These are phyloP conservation scores for Lampris incognitus DNA, from an alignment of 2,113 vertebrate genomes.

Conservation along the genomic window DNA sequence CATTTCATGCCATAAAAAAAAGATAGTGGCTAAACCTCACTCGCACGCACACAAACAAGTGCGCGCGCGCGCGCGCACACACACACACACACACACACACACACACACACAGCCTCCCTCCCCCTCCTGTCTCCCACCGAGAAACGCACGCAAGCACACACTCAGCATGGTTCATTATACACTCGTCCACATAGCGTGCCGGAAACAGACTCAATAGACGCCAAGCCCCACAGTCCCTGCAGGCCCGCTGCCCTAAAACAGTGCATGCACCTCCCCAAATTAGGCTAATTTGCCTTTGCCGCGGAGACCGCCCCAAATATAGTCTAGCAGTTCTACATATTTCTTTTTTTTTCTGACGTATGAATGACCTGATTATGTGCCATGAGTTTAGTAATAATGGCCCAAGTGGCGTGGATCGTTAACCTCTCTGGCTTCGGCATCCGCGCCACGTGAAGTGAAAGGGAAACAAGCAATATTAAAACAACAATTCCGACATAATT, in stretches of 20 bases:
- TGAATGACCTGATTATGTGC: slow-evolving; percentile 24
- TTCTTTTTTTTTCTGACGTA: slow-evolving; percentile 4
- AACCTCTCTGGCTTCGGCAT: slow-evolving; percentile 21
- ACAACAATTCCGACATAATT: not conserved
- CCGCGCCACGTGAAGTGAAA: slow-evolving; percentile 26
- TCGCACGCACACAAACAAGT: slow-evolving; percentile 53
- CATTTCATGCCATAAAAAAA: slow-evolving; percentile 63
- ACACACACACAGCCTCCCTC: slow-evolving; percentile 23
- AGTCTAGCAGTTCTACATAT: slow-evolving; percentile 21
- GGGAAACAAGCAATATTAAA: slow-evolving; percentile 7
- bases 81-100: slow-evolving; percentile 25
- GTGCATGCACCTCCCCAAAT: slow-evolving; percentile 73
- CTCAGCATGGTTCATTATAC: slow-evolving; percentile 77
- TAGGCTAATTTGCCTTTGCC: slow-evolving; percentile 70
- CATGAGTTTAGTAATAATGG: not conserved
- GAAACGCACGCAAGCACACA: slow-evolving; percentile 64
- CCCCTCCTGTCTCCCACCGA: slow-evolving; percentile 26
- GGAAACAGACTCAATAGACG: slow-evolving; percentile 76
- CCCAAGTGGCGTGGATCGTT: slow-evolving; percentile 28
- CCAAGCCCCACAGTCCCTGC: slow-evolving; percentile 68
- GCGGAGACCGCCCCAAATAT: slow-evolving; percentile 41
- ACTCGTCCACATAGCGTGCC: slow-evolving; percentile 81
- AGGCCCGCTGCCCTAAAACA: slow-evolving; percentile 72
- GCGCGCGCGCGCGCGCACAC: slow-evolving; percentile 23
- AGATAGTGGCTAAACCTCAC: slow-evolving; percentile 63